Percentiles rank a stretch among this genome's conserved stretches.
phyloP scores from a whole-genome alignment of 2,113 vertebrate species.

The Pluvialis apricaria region DNA sequence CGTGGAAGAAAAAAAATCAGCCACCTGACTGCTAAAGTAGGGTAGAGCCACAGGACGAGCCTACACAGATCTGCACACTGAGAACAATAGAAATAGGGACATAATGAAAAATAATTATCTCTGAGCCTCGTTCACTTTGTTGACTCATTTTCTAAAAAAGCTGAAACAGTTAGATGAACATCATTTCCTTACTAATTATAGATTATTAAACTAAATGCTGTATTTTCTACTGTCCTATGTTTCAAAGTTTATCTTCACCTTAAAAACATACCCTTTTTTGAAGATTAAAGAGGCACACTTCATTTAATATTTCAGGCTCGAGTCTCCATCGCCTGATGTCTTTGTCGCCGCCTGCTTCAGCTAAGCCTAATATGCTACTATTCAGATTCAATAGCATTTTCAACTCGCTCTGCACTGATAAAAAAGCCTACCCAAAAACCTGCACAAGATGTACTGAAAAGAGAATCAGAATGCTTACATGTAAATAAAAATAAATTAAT shows the following conservation, averaged over 20 bases:
- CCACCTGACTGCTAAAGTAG: slow-evolving; percentile 11
- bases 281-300: background rate
- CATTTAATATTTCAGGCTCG: background rate
- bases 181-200: background rate
- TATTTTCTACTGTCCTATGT: background rate
- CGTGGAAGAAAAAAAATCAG: background rate
- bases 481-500: background rate
- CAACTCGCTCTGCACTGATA: background rate
- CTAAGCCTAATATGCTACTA: background rate
- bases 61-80: background rate
- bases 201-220: background rate
- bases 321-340: background rate
- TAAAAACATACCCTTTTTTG: background rate
- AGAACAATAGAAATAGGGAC: background rate
- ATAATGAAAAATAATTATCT: background rate
- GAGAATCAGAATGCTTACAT: background rate
- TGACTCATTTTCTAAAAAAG: background rate
- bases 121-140: background rate
- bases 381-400: background rate
- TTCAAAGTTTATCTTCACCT: background rate
- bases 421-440: background rate
- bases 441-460: background rate
- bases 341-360: background rate
- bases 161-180: background rate
- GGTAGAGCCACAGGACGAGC: background rate